These are phyloP conservation scores for Sinelater perroti DNA, from an alignment of 2,888 invertebrate genomes.

Conservation along the genomic window DNA sequence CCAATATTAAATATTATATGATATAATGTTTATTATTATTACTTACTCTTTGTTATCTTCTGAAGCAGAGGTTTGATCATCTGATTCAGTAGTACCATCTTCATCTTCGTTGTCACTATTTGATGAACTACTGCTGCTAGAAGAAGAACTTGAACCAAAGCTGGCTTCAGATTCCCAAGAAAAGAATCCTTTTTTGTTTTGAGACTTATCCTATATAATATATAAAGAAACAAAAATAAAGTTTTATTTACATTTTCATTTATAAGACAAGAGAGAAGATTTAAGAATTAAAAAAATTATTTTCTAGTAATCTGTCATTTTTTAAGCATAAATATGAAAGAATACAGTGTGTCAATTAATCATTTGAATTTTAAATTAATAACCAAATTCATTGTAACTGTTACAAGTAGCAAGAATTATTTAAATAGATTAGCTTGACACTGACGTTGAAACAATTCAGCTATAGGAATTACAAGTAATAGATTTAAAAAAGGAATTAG, in stretches of 20 bases:
- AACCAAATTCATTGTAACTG: too few relatives aligned
- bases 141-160: constrained; percentile 30
- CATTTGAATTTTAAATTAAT: too few relatives aligned
- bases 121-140: constrained; percentile 55
- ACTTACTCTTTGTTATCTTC: constrained; percentile 15
- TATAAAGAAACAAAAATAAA: neutral
- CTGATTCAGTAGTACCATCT: constrained; percentile 19
- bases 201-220: constrained; percentile 41
- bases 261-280: too few relatives aligned
- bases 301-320: neutral
- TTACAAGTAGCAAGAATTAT: too few relatives aligned
- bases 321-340: too few relatives aligned
- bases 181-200: constrained; percentile 50
- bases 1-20: neutral
- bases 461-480: too few relatives aligned
- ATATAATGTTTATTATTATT: neutral
- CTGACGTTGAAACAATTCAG: too few relatives aligned
- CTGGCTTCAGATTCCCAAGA: constrained; percentile 57
- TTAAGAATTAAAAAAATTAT: neutral
- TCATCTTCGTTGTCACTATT: constrained; percentile 40
- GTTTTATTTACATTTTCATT: too few relatives aligned
- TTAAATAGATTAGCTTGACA: too few relatives aligned
- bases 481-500: too few relatives aligned
- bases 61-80: constrained; percentile 24
- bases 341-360: too few relatives aligned